Evolutionary conservation across 2,113 vertebrate genomes (phyloP).

Genomic region (Vicugna pacos): DNA sequence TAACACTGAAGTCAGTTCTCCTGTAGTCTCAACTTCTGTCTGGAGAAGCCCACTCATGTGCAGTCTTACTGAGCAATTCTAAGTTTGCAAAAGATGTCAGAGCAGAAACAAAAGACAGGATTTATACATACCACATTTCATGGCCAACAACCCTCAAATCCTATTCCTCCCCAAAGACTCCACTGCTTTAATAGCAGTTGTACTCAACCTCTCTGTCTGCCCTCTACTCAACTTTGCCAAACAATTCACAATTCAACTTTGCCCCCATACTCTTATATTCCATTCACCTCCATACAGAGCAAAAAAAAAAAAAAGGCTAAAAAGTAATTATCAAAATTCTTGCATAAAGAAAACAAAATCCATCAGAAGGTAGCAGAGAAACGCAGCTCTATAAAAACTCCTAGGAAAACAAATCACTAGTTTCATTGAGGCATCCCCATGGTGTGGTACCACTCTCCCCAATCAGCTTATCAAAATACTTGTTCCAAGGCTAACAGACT

Average conservation of each 20-base stretch:
- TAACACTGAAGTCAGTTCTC: background rate
- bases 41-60: background rate
- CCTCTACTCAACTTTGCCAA: background rate
- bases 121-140: background rate
- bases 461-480: background rate
- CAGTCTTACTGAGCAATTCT: background rate
- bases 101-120: background rate
- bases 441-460: background rate
- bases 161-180: background rate
- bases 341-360: background rate
- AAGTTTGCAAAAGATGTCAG: slow-evolving; percentile 24
- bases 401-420: background rate
- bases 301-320: background rate
- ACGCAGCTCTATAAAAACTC: background rate
- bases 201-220: background rate
- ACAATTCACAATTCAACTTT: background rate
- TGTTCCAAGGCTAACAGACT: background rate
- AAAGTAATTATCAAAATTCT: background rate
- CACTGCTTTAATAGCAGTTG: background rate
- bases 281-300: background rate
- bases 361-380: slow-evolving; percentile 33
- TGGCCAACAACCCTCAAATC: background rate
- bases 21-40: background rate
- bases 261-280: background rate
- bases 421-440: background rate